Evolutionary conservation across 2,797 vertebrate genomes (phyloP), one percentile per base, ranked within the genome.

Genomic region (Distichodus sexfasciatus): DNA sequence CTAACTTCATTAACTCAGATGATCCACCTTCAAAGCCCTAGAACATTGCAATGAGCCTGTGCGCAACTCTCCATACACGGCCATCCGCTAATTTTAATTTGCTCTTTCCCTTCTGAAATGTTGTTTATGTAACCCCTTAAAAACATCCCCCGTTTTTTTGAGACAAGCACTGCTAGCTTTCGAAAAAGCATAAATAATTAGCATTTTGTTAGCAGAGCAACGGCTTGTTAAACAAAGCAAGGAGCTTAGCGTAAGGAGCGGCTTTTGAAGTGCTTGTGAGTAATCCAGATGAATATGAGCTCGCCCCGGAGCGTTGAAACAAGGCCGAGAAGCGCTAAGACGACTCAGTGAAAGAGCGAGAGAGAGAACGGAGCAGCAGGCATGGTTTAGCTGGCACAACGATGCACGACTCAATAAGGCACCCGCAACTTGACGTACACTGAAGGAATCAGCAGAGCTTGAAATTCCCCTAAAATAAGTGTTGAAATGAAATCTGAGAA

Each of bases 161-260:
- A 55, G 48, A 66, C 57, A 74, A 64, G 21, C 50, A 60, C 66
- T 11, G 57, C 50, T 50, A 58, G 66, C 66, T 81, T 75, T 77
- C 36, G 48, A 54, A 72, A 63, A 55, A 72, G 74, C 71, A 58
- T 66, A 76, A 79, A 72, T 69, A 74, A 76, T 78, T 70, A 72
- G 63, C 47, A 72, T 79, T 74, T 66, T 66, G 74, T 78, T 76
- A 58, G 58, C 31, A 19, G 33, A 43, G 28, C 29, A 48, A 70
- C 35, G 61, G 72, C 62, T 76, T 75, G 62, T 62, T 72, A 72
- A 82, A 79, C 73, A 74, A 76, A 74, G 53, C 41, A 0, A 36
- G 28, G 23, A 62, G 58, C 48, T 77, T 77, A 70, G 69, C 14
- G n/a, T 46, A 19, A 38, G 61, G 15, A 48, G 29, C 36, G 17